phyloP scores from a whole-genome alignment of 2,113 vertebrate genomes.

The Chlamydotis undulata region DNA sequence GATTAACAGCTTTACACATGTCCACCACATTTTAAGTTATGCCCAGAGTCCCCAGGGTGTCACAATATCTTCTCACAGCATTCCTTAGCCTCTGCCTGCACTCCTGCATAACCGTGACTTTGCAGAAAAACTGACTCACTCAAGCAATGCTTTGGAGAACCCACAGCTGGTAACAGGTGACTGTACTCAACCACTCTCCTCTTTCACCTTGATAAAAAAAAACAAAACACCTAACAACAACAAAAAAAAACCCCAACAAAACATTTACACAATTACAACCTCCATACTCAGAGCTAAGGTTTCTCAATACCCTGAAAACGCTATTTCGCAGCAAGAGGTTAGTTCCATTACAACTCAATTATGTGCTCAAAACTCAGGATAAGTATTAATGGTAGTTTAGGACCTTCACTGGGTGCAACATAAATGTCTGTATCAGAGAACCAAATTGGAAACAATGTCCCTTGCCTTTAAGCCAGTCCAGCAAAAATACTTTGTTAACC shows the following conservation, averaged over 20 bases:
- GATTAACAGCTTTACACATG: neutral
- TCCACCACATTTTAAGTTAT: neutral
- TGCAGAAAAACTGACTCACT: neutral
- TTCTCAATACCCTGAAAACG: neutral
- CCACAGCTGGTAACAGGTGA: neutral
- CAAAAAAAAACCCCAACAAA: neutral
- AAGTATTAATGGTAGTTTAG: neutral
- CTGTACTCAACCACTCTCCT: neutral
- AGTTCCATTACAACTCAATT: neutral
- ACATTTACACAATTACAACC: neutral
- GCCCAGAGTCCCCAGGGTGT: too few relatives aligned
- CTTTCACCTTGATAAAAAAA: neutral
- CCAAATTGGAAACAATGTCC: too few relatives aligned
- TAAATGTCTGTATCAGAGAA: neutral
- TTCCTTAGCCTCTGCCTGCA: neutral
- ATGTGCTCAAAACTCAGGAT: neutral
- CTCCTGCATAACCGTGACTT: neutral
- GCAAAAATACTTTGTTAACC: neutral
- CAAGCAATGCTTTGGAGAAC: neutral
- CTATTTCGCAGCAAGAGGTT: neutral
- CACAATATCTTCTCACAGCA: neutral
- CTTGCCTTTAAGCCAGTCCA: neutral
- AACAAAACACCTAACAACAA: neutral
- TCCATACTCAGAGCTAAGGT: neutral
- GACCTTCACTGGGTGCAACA: rapidly evolving